phyloP scores from a whole-genome alignment of 2,888 invertebrate genomes.

The Clostera curtula region DNA sequence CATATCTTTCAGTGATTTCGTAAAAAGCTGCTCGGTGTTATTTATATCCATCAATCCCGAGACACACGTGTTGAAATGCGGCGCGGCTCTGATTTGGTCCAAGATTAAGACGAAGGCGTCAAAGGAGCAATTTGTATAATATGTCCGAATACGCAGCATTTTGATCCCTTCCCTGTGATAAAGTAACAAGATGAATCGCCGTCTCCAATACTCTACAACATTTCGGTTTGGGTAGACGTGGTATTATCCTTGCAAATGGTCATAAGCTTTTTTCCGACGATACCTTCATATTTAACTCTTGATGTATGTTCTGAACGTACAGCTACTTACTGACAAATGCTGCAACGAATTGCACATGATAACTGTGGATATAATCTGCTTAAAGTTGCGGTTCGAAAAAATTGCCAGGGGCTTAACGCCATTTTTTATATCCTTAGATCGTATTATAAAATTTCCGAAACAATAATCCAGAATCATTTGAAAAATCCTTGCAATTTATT shows the following conservation, averaged over 20 bases:
- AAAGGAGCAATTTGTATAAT: conserved; percentile 59
- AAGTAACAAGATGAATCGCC: conserved; percentile 31
- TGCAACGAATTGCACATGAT: conserved; percentile 30
- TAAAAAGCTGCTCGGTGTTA: conserved; percentile 21
- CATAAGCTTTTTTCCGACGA: conserved; percentile 12
- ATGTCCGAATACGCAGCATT: conserved; percentile 45
- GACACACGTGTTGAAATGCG: conserved; percentile 39
- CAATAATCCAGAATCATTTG: conserved; percentile 16
- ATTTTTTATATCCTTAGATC: conserved; percentile 22
- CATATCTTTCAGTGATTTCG: conserved; percentile 32
- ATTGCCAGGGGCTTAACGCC: conserved; percentile 26
- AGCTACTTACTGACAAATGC: conserved; percentile 26
- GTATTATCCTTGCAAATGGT: conserved; percentile 22
- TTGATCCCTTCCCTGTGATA: conserved; percentile 45
- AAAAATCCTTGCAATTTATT: conserved; percentile 15
- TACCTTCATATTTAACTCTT: conserved; percentile 18
- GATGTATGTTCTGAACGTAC: conserved; percentile 21
- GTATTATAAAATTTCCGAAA: conserved; percentile 12
- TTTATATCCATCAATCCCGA: conserved; percentile 35
- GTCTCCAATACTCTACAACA: conserved; percentile 14
- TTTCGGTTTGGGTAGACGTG: conserved; percentile 9
- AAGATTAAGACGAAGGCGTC: conserved; percentile 50
- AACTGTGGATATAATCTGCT: conserved; percentile 37
- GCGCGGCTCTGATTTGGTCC: conserved; percentile 33
- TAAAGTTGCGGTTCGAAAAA: conserved; percentile 22